Conservation (phyloP, 2,113 vertebrate species). For the Hassar affinis region DNA sequence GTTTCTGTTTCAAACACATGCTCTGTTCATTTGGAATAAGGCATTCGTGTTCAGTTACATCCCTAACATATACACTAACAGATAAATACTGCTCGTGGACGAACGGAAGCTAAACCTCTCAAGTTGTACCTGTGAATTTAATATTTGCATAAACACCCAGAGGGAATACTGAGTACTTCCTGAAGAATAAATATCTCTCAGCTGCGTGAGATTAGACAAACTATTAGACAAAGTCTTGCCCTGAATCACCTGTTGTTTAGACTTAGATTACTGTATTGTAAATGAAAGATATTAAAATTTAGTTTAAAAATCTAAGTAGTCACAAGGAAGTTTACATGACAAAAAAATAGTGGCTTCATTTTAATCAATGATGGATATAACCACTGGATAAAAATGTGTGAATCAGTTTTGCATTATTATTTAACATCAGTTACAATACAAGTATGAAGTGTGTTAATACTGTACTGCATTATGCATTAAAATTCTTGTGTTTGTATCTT, state of each 20-base stretch:
- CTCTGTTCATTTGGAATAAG: neutral
- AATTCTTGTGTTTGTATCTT: neutral
- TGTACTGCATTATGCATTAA: neutral
- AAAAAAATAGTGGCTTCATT: neutral
- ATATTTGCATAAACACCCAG: conserved; percentile 18
- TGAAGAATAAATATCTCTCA: neutral
- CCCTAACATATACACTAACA: neutral
- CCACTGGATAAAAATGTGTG: neutral
- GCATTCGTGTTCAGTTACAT: neutral
- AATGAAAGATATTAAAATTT: neutral
- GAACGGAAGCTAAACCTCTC: neutral
- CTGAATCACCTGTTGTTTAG: neutral
- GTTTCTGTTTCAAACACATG: neutral
- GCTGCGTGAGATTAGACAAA: neutral
- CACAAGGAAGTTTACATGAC: neutral
- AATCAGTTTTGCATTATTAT: too few relatives aligned
- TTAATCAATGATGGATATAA: neutral
- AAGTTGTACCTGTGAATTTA: neutral
- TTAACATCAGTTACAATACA: too few relatives aligned
- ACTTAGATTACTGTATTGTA: neutral
- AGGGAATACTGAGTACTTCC: neutral
- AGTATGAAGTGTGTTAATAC: too few relatives aligned
- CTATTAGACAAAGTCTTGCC: neutral
- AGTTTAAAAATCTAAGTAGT: neutral
- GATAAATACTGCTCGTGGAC: neutral